Percentiles rank a stretch among this genome's conserved stretches.
Conservation (phyloP, 2,888 invertebrate species). For the Eumerus sabulonum region DNA sequence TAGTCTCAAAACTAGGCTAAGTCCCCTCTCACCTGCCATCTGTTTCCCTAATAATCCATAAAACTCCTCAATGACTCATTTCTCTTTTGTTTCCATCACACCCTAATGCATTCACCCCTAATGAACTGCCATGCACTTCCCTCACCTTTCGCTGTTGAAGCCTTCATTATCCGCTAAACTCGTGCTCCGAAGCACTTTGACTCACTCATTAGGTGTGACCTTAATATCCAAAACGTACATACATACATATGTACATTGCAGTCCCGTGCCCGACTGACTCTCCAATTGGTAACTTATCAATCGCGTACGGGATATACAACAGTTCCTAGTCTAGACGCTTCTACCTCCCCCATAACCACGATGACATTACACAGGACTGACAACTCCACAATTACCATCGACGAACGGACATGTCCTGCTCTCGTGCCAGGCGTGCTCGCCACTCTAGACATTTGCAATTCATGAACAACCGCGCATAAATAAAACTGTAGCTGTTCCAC, state of each 20-base stretch:
- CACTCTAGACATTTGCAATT: constrained; percentile 34
- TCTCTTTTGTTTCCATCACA: background rate
- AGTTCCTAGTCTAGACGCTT: too few relatives aligned
- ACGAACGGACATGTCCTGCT: background rate
- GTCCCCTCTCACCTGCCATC: too few relatives aligned
- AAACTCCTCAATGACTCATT: constrained; percentile 17
- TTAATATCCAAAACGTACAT: constrained; percentile 17
- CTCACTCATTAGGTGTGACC: constrained; percentile 25
- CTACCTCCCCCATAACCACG: too few relatives aligned
- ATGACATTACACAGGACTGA: too few relatives aligned
- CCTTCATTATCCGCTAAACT: background rate
- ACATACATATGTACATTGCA: too few relatives aligned
- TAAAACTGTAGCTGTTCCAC: constrained; percentile 33
- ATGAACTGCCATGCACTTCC: background rate
- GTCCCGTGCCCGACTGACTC: too few relatives aligned
- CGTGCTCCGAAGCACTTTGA: constrained; percentile 19
- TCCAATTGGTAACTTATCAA: too few relatives aligned
- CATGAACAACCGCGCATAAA: constrained; percentile 61
- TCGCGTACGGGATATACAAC: too few relatives aligned
- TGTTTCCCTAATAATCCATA: constrained; percentile 12
- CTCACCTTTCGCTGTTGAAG: background rate
- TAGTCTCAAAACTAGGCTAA: too few relatives aligned
- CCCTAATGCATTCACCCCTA: constrained; percentile 5
- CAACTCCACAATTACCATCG: background rate
- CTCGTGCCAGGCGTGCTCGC: constrained; percentile 2